Conservation (phyloP, 2,797 vertebrate species). For the Brachyrhaphis roseni region DNA sequence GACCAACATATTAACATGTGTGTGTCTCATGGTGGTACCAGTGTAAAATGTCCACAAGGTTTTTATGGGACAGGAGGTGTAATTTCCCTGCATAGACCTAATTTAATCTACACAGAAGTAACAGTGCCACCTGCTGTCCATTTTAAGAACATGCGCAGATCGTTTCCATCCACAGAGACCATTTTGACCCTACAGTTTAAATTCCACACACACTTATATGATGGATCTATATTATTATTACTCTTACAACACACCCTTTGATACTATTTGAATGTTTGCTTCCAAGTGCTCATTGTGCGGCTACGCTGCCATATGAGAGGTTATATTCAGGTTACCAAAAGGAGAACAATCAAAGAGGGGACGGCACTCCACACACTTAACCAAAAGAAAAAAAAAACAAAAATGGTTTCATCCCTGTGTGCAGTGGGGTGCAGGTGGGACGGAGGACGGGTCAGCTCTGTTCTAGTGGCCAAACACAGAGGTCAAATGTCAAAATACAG, state of each 20-base stretch:
- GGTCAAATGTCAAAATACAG: conserved; percentile 85
- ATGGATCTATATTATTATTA: background rate
- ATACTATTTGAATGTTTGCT: conserved; percentile 61
- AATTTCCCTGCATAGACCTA: conserved; percentile 54
- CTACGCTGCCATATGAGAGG: conserved; percentile 52
- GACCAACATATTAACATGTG: conserved; percentile 29
- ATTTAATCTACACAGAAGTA: conserved; percentile 21
- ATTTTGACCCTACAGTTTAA: conserved; percentile 10
- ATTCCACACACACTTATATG: conserved; percentile 21
- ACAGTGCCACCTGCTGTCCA: conserved; percentile 72
- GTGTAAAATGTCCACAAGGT: conserved; percentile 17
- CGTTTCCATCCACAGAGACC: conserved; percentile 14
- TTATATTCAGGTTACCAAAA: conserved; percentile 77
- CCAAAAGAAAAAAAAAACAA: background rate
- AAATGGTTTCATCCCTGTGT: conserved; percentile 31
- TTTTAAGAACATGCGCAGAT: conserved; percentile 16
- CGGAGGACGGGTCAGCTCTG: conserved; percentile 63
- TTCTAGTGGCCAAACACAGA: conserved; percentile 84
- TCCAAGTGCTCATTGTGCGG: conserved; percentile 40
- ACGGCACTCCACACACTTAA: conserved; percentile 18
- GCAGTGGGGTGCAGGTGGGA: conserved; percentile 42
- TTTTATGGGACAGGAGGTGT: background rate
- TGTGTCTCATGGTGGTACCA: background rate
- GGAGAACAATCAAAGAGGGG: conserved; percentile 77
- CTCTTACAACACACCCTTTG: conserved; percentile 31